These are phyloP conservation scores for Agapornis roseicollis DNA, from an alignment of 2,113 vertebrate genomes.

Conservation along the genomic window DNA sequence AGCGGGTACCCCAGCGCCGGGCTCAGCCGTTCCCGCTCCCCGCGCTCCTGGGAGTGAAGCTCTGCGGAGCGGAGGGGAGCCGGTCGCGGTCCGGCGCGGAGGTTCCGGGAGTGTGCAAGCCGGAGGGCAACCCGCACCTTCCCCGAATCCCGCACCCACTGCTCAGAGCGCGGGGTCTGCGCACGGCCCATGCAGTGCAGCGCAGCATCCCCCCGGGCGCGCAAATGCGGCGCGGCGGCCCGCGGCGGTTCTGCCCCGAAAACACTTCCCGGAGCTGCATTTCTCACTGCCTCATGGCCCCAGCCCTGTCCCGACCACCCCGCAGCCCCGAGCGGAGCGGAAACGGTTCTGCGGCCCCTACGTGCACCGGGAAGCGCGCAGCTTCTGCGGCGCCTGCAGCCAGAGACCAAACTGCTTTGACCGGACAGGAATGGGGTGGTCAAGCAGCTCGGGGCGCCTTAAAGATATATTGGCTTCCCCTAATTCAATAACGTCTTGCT, in stretches of 20 bases:
- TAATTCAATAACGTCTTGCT: conserved; percentile 77
- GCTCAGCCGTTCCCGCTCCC: background rate
- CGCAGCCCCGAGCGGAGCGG: background rate
- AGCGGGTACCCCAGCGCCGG: too few relatives aligned
- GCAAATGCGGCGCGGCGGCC: background rate
- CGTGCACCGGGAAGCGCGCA: background rate
- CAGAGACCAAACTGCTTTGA: background rate
- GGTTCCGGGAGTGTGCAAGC: background rate
- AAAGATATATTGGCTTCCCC: conserved; percentile 39
- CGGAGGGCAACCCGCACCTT: accelerated
- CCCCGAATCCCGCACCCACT: background rate
- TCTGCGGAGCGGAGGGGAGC: background rate
- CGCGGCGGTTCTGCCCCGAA: too few relatives aligned
- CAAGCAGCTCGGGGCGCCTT: conserved; percentile 29
- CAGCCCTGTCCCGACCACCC: background rate
- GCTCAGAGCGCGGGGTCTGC: too few relatives aligned
- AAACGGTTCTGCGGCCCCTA: background rate
- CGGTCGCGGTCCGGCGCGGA: too few relatives aligned
- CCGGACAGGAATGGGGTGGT: conserved; percentile 23
- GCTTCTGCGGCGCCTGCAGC: background rate
- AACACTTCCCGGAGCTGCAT: background rate
- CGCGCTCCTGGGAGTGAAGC: too few relatives aligned
- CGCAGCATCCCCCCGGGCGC: background rate
- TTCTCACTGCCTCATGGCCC: background rate
- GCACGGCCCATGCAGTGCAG: background rate